Evolutionary conservation across 2,797 vertebrate species (phyloP).

Genomic region (Hypotaenidia philippensis): DNA sequence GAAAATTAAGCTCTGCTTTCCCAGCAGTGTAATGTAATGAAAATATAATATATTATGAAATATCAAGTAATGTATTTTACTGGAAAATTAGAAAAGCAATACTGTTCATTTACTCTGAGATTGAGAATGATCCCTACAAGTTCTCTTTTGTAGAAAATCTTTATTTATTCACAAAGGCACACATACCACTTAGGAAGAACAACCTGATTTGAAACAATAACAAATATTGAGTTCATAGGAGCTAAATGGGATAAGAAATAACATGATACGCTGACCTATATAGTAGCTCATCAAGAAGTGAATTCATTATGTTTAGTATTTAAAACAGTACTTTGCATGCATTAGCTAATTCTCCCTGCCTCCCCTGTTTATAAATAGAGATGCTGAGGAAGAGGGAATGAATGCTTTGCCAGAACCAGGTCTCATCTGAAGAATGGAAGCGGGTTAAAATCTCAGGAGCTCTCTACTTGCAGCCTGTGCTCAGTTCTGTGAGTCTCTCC

Average conservation of each 20-base stretch:
- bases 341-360: neutral
- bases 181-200: neutral
- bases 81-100: constrained; percentile 12
- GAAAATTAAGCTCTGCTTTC: constrained; percentile 20
- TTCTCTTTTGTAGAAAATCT: neutral
- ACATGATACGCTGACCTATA: neutral
- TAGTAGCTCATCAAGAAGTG: neutral
- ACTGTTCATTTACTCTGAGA: neutral
- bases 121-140: neutral
- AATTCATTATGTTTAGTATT: neutral
- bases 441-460: neutral
- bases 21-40: neutral
- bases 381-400: neutral
- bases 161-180: neutral
- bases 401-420: neutral
- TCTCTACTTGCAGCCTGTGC: neutral
- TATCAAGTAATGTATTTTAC: constrained; percentile 15
- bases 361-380: neutral
- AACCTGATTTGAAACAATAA: neutral
- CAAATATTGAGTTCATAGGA: neutral
- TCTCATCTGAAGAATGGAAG: neutral
- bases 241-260: neutral
- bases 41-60: neutral
- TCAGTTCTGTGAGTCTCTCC: neutral
- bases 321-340: neutral